phyloP scores from a whole-genome alignment of 1,140 invertebrate genomes.

The Zaprionus inermis region DNA sequence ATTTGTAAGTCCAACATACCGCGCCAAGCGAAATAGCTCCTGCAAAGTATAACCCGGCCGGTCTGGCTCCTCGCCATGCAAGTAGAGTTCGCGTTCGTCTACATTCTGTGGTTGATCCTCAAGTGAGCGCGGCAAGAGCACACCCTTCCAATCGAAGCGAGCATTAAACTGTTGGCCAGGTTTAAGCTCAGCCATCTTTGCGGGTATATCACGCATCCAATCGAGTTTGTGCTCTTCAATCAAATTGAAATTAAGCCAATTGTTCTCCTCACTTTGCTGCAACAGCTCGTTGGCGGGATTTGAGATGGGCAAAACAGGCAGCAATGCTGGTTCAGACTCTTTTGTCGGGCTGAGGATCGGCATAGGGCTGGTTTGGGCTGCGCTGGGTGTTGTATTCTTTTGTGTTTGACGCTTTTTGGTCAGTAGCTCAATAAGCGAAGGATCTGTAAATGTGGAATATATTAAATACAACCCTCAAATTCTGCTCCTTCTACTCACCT shows the following conservation, averaged over 20 bases:
- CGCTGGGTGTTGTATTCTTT: background rate
- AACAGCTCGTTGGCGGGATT: conserved; percentile 86
- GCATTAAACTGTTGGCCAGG: conserved; percentile 89
- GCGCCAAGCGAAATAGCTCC: conserved; percentile 91
- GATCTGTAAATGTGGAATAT: conserved; percentile 52
- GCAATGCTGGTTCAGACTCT: conserved; percentile 19
- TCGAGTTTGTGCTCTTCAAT: conserved; percentile 93
- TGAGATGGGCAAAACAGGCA: conserved; percentile 48
- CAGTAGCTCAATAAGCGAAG: conserved; percentile 85
- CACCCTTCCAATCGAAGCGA: conserved; percentile 88
- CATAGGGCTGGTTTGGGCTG: background rate
- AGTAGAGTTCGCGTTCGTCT: conserved; percentile 90
- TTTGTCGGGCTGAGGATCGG: background rate
- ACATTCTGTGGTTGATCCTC: conserved; percentile 85
- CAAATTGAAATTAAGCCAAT: conserved; percentile 93
- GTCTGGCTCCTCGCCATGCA: conserved; percentile 96
- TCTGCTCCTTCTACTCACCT: conserved; percentile 84
- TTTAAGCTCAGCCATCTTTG: conserved; percentile 80
- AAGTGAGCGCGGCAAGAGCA: conserved; percentile 87
- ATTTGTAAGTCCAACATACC: conserved; percentile 38
- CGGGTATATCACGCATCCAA: conserved; percentile 91
- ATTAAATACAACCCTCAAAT: background rate
- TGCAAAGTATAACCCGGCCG: conserved; percentile 94
- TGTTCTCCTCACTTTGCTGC: conserved; percentile 86
- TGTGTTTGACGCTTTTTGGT: conserved; percentile 85